Evolutionary conservation across 2,113 vertebrate species (phyloP).

Genomic region (Mirounga angustirostris): DNA sequence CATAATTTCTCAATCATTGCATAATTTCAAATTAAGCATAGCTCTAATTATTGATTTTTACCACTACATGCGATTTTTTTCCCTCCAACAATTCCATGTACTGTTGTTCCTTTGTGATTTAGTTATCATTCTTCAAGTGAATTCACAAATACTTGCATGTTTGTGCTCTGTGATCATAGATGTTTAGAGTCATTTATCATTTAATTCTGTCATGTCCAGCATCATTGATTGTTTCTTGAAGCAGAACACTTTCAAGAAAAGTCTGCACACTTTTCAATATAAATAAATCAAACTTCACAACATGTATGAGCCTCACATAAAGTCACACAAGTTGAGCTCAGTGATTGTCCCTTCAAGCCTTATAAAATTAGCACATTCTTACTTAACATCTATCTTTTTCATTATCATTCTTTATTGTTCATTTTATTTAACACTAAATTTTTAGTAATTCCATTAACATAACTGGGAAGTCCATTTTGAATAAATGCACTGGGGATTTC

Average conservation of each 20-base stretch:
- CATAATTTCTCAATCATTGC: background rate
- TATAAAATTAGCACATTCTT: background rate
- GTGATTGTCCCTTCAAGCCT: background rate
- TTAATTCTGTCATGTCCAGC: slow-evolving; percentile 62
- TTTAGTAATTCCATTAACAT: background rate
- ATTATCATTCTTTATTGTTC: background rate
- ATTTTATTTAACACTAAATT: background rate
- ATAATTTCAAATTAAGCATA: background rate
- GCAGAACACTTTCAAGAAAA: slow-evolving; percentile 66
- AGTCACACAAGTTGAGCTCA: background rate
- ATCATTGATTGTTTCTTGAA: slow-evolving; percentile 59
- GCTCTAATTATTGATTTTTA: slow-evolving; percentile 25
- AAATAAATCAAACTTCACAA: slow-evolving; percentile 62
- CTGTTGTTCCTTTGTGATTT: background rate
- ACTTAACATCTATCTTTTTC: background rate
- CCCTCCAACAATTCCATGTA: background rate
- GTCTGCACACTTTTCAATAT: slow-evolving; percentile 43
- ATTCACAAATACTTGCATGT: background rate
- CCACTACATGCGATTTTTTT: background rate
- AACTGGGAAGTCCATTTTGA: background rate
- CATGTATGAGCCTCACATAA: slow-evolving; percentile 43
- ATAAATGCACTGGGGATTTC: background rate
- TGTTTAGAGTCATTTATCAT: slow-evolving; percentile 77
- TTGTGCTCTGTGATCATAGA: background rate
- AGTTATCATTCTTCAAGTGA: background rate